Percentiles rank a stretch among this genome's conserved stretches.
Evolutionary conservation across 1,140 invertebrate genomes (phyloP).

Genomic region (Drosophila bocki): DNA sequence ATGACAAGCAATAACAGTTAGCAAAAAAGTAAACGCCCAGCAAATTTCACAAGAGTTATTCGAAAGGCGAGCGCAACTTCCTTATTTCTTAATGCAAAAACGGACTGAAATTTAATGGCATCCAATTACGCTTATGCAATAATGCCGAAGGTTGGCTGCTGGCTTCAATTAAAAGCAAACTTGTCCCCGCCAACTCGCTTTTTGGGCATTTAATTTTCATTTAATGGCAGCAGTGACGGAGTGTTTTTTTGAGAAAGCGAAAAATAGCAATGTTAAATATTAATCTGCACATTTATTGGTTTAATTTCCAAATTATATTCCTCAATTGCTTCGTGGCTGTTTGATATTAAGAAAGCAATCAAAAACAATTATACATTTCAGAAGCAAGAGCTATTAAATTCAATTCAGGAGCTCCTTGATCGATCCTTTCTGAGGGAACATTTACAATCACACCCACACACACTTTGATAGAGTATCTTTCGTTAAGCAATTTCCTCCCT

Average conservation of each 20-base stretch:
- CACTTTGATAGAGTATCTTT: neutral
- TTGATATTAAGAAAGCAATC: neutral
- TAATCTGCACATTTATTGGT: constrained; percentile 24
- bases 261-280: constrained; percentile 18
- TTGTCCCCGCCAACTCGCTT: neutral
- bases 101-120: constrained; percentile 2
- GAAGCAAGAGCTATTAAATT: neutral
- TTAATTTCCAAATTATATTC: constrained; percentile 7
- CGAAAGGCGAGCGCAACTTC: constrained; percentile 1
- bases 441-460: constrained; percentile 10
- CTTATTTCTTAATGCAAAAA: constrained; percentile 3
- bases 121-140: constrained; percentile 26
- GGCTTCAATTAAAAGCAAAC: constrained; percentile 17
- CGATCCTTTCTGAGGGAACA: neutral
- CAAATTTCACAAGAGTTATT: constrained; percentile 37
- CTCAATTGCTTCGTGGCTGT: neutral
- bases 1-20: constrained; percentile 62
- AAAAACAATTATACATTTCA: neutral
- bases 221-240: constrained; percentile 7
- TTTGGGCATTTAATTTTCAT: constrained; percentile 25
- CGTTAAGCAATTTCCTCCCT: constrained; percentile 30
- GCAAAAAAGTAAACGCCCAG: constrained; percentile 52
- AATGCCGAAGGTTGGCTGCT: constrained; percentile 17
- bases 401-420: too few species aligned
- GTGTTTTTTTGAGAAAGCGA: constrained; percentile 12